Evolutionary conservation across 2,797 vertebrate genomes (phyloP), one percentile per base, ranked within the genome.

Genomic region (Linurgus olivaceus): DNA sequence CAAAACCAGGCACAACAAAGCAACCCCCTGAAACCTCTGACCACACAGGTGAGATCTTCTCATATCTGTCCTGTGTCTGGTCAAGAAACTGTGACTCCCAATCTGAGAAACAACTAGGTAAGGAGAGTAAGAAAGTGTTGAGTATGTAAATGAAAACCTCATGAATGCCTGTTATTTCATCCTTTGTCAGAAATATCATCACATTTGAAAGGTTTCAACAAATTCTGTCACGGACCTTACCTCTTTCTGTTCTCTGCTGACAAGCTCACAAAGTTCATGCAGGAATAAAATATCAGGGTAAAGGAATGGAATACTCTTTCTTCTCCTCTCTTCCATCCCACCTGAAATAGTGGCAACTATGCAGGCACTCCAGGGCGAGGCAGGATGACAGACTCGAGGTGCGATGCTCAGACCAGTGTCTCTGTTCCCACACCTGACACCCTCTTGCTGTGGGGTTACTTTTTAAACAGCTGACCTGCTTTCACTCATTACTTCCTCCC

Each of bases 331-430:
- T 81, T 66, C 38, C 51, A 55, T 20, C 55, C 31, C 48, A 75
- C 48, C 26, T 77, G 52, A 72, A 77, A 52, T 1, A 68, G 63
- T 2, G 6, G 71, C 42, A 88, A 47, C 52, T 35, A 77, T 2
- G 1, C 8, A 0, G 3, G 61, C 42, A 42, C 52, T 50, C 0
- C 0, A 35, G 11, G 17, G 19, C 0, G 0, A 76, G 48, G 59
- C 35, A 44, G 28, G 59, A 68, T 66, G 75, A 45, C 9, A 58
- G 29, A 45, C 19, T 59, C 13, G 1, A 33, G 29, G 14, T 24
- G 55, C 76, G 75, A 9, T 45, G 52, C 38, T 77, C 65, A 73
- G n/a, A 21, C 4, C 2, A 18, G 29, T 65, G 67, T 26, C 45
- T 29, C 44, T 38, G 18, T 9, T 54, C 45, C 50, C 42, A 31